Percentiles rank a stretch among this genome's conserved stretches.
Conservation (phyloP, 30 jellyfish, hydroid and myxozoan genomes). For the Haliclystus octoradiatus region DNA sequence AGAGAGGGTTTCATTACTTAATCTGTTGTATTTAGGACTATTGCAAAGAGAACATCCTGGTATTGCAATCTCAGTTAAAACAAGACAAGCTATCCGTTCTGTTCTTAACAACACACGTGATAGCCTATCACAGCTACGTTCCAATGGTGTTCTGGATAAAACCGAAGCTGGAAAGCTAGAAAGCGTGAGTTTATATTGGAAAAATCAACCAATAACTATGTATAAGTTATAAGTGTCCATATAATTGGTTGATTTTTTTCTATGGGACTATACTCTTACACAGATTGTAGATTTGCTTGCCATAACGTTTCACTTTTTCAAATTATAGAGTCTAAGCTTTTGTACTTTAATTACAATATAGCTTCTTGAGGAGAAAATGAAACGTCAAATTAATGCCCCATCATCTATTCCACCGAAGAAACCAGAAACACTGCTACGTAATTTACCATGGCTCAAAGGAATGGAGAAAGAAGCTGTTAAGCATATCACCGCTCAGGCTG, state of each 20-base stretch:
- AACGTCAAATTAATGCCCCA: slow-evolving; percentile 86
- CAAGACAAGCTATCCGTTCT: slow-evolving; percentile 87
- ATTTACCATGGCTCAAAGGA: slow-evolving; percentile 72
- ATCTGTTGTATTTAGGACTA: too few species aligned
- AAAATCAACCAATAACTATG: too few species aligned
- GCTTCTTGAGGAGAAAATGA: slow-evolving; percentile 79
- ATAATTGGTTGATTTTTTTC: too few species aligned
- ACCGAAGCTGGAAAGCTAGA: slow-evolving; percentile 73
- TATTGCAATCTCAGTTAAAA: slow-evolving; percentile 86
- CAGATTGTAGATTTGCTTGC: too few species aligned
- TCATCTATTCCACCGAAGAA: slow-evolving; percentile 81
- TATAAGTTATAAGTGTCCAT: too few species aligned
- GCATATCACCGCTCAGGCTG: slow-evolving; percentile 61
- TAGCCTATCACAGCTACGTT: slow-evolving; percentile 49
- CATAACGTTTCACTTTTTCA: not conserved
- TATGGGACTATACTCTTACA: too few species aligned
- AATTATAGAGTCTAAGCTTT: not conserved
- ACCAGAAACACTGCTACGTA: slow-evolving; percentile 64
- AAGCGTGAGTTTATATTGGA: slow-evolving; percentile 29
- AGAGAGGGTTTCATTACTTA: too few species aligned
- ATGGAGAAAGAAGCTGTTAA: slow-evolving; percentile 71
- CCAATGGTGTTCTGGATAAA: slow-evolving; percentile 92
- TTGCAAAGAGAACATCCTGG: slow-evolving; percentile 96
- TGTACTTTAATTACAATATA: not conserved
- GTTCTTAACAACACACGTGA: slow-evolving; percentile 75